These are phyloP conservation scores for Salminus brasiliensis DNA, from an alignment of 2,113 vertebrate genomes.

Conservation along the genomic window DNA sequence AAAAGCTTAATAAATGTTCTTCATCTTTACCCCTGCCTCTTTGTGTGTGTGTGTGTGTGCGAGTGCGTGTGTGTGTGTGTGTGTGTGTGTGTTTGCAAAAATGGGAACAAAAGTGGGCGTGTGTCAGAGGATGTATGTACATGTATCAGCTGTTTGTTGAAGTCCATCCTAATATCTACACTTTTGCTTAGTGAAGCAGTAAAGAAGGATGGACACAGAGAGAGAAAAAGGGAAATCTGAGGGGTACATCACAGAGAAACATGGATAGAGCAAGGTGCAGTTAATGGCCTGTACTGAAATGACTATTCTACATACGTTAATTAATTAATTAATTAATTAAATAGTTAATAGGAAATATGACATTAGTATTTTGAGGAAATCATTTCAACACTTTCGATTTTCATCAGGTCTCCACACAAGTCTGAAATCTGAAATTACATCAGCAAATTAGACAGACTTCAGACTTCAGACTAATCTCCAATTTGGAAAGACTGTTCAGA, in stretches of 20 bases:
- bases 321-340: too few species aligned
- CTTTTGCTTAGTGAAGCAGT: not conserved
- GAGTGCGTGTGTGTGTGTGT: not conserved
- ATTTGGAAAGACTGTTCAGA: too few species aligned
- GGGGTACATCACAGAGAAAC: not conserved
- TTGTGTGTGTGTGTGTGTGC: constrained; percentile 18
- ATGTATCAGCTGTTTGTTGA: not conserved
- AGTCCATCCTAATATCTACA: too few species aligned
- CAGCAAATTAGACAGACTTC: too few species aligned
- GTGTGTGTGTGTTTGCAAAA: not conserved
- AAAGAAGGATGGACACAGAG: not conserved
- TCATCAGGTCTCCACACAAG: too few species aligned
- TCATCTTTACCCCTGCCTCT: not conserved
- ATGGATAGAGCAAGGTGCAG: not conserved
- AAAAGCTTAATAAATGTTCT: not conserved
- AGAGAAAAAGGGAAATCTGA: not conserved
- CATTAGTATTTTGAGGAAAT: too few species aligned
- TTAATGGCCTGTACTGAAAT: not conserved
- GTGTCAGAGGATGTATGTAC: not conserved
- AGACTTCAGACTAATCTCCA: too few species aligned
- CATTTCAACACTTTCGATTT: too few species aligned
- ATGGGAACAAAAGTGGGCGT: not conserved
- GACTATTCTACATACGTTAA: too few species aligned
- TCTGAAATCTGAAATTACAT: too few species aligned
- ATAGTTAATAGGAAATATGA: too few species aligned